Base-by-base conservation (phyloP, 2,797 vertebrate genomes). In the Oreochromis mossambicus region DNA sequence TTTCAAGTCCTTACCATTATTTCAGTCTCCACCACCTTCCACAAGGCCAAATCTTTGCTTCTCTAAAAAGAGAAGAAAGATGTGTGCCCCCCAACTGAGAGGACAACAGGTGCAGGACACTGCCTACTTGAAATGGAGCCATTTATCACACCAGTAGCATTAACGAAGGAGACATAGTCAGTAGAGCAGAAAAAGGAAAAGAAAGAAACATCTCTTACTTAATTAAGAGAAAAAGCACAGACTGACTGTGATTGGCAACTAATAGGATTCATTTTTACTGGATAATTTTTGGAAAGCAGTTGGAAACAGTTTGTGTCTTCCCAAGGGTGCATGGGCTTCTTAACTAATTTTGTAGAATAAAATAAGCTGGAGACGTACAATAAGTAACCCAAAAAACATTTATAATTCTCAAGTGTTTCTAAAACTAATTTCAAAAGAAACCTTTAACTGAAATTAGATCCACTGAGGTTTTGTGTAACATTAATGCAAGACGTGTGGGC, bases 141-240 rank as follows among this genome's bases (percentile, higher is more conserved):
- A 92, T 94, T 92, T 87, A 90, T 93, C 91, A 92, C 86, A 88
- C 81, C 79, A 78, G 83, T 80, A 87, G 63, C 51, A 10, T 70
- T 82, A 81, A 84, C 92, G 86, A 92, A 89, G 81, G 81, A 79
- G 81, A 87, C 63, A 76, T 79, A 87, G 70, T 89, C 81, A 90
- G 21, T 32, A 15, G 76, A 89, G 86, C 79, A 87, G 80, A 75
- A 41, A 29, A 78, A 55, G 17, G 5, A 17, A 73, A 41, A 77
- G 80, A 89, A 32, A 90, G 70, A 51, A 83, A 24, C 66, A 78
- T 55, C 52, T 91, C 79, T 87, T 79, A 77, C 85, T 89, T 89
- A 89, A 91, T 93, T 89, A 90, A 87, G 82, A 91, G 48, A 73
- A 81, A 87, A 77, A 79, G 83, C 79, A 68, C 78, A 88, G 83